These are phyloP conservation scores for Zoroaster sp. DNA, from an alignment of 53 echinoderm and acorn worm species.

Conservation along the genomic window DNA sequence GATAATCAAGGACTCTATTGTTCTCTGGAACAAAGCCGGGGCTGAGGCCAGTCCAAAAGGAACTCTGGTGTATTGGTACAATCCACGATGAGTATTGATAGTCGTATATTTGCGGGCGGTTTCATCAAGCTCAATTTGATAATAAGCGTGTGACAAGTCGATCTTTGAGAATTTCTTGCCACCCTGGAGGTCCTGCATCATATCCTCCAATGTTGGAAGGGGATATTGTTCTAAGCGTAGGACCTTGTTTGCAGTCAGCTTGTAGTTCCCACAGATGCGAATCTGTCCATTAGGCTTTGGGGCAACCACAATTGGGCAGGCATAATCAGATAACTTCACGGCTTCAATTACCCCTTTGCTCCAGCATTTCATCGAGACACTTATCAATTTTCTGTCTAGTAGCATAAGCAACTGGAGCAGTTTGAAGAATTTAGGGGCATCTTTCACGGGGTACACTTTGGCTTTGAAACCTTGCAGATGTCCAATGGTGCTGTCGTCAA, in stretches of 20 bases:
- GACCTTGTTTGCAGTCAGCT: conserved; percentile 54
- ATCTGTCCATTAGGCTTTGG: conserved; percentile 54
- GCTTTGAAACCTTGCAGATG: conserved; percentile 14
- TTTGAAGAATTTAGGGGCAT: too few relatives aligned
- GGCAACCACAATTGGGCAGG: conserved; percentile 52
- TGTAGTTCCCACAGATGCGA: conserved; percentile 63
- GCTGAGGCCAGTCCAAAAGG: conserved; percentile 70
- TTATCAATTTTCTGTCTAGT: conserved; percentile 47
- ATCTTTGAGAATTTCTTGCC: conserved; percentile 59
- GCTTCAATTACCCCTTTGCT: too few relatives aligned
- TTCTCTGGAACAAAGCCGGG: conserved; percentile 66
- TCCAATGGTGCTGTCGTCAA: neutral
- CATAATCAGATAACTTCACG: too few relatives aligned
- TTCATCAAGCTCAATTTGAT: conserved; percentile 61
- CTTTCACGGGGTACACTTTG: conserved; percentile 4
- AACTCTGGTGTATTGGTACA: conserved; percentile 59
- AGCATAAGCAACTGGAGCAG: conserved; percentile 60
- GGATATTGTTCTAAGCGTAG: too few relatives aligned
- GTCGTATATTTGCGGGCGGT: conserved; percentile 49
- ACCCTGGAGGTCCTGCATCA: too few relatives aligned
- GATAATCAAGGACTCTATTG: conserved; percentile 63
- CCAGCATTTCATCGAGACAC: conserved; percentile 35
- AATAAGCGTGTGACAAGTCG: conserved; percentile 68
- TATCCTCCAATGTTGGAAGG: too few relatives aligned
- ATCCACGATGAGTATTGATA: conserved; percentile 67